These are phyloP conservation scores for Luperina testacea DNA, from an alignment of 2,888 invertebrate genomes.

Conservation along the genomic window DNA sequence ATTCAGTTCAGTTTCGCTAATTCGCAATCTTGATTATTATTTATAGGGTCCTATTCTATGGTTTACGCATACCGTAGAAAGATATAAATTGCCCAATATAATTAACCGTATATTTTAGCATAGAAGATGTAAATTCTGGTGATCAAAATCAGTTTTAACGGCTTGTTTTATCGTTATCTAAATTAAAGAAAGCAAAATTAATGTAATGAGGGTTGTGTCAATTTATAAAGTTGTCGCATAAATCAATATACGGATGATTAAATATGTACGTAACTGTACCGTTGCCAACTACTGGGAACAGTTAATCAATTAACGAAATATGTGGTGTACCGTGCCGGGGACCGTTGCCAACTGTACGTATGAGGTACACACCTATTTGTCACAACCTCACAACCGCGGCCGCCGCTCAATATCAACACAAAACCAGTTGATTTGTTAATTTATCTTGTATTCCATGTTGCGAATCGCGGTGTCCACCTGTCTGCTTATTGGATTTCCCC, in stretches of 20 bases:
- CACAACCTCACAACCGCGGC: conserved; percentile 53
- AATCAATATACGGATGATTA: conserved; percentile 76
- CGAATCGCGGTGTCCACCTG: conserved; percentile 31
- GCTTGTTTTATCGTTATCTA: conserved; percentile 58
- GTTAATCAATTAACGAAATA: conserved; percentile 81
- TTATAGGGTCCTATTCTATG: conserved; percentile 55
- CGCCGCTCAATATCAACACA: conserved; percentile 41
- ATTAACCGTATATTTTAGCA: conserved; percentile 61
- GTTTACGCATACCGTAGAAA: conserved; percentile 60
- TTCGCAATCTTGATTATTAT: conserved; percentile 60
- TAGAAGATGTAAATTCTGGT: conserved; percentile 64
- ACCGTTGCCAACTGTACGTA: conserved; percentile 66
- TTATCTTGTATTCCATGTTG: conserved; percentile 42
- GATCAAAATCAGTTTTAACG: conserved; percentile 59
- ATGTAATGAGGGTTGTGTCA: conserved; percentile 72
- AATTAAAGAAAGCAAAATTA: conserved; percentile 64
- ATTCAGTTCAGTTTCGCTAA: conserved; percentile 49
- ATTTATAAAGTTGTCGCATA: conserved; percentile 70
- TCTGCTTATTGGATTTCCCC: conserved; percentile 41
- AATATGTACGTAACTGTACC: conserved; percentile 74
- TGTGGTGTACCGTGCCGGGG: conserved; percentile 72
- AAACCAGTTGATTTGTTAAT: conserved; percentile 61
- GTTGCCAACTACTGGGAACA: conserved; percentile 71
- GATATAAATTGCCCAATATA: conserved; percentile 63
- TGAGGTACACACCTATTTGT: conserved; percentile 63